These are phyloP conservation scores for Tarsius wallacei DNA, from an alignment of 2,797 vertebrate genomes.

Conservation along the genomic window DNA sequence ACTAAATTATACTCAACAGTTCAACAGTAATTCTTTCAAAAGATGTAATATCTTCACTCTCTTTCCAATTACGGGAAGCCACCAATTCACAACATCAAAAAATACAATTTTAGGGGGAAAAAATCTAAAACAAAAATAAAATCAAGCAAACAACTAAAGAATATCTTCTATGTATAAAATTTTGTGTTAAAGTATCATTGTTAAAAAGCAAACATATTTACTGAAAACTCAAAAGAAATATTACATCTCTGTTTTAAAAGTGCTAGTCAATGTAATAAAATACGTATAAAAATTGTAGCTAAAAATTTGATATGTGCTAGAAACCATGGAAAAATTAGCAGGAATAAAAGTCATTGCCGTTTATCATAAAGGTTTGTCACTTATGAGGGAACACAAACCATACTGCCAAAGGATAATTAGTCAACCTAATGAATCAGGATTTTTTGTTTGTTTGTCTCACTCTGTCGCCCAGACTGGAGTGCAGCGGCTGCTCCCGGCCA, in stretches of 20 bases:
- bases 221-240: background rate
- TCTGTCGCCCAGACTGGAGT: no score
- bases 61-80: slow-evolving; percentile 2
- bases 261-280: background rate
- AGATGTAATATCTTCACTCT: background rate
- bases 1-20: slow-evolving; percentile 65
- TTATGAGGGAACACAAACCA: background rate
- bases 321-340: background rate
- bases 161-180: background rate
- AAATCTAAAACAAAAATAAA: slow-evolving; percentile 25
- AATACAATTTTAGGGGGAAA: slow-evolving; percentile 28
- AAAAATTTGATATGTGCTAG: background rate
- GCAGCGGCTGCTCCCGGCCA: no score
- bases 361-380: background rate
- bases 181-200: background rate
- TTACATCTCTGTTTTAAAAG: background rate
- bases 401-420: background rate
- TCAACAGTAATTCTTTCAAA: slow-evolving; percentile 50
- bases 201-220: slow-evolving; percentile 23
- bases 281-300: slow-evolving; percentile 5
- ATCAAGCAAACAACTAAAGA: background rate
- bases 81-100: background rate
- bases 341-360: background rate
- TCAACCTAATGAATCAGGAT: background rate
- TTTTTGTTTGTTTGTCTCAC: no score